Conservation (phyloP, 2,113 vertebrate genomes). For the Nerophis ophidion region DNA sequence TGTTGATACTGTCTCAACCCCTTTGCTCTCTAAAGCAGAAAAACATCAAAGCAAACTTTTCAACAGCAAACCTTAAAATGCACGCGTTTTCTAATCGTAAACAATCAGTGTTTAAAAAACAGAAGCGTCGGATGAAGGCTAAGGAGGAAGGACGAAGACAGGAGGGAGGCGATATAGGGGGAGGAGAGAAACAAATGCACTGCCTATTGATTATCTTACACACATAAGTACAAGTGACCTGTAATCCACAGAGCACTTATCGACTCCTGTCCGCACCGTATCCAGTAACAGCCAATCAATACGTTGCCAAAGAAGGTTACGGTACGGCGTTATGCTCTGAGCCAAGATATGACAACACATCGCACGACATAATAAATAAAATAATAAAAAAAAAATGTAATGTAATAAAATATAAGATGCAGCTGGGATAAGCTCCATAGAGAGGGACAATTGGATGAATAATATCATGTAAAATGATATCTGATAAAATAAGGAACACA, state of each 20-base stretch:
- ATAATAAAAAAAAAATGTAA: neutral
- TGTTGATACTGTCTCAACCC: too few relatives aligned
- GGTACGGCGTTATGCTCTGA: slow-evolving; percentile 53
- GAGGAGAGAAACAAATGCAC: slow-evolving; percentile 67
- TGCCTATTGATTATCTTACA: slow-evolving; percentile 80
- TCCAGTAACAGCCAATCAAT: slow-evolving; percentile 76
- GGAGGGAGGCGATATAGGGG: slow-evolving; percentile 20
- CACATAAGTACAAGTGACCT: slow-evolving; percentile 78
- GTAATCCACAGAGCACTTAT: slow-evolving; percentile 79
- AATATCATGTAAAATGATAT: too few relatives aligned
- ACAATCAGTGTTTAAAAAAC: too few relatives aligned
- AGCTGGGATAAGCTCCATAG: too few relatives aligned
- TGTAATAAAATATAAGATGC: neutral
- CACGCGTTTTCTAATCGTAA: too few relatives aligned
- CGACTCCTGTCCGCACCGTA: slow-evolving; percentile 73
- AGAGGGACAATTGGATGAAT: too few relatives aligned
- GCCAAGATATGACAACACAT: slow-evolving; percentile 40
- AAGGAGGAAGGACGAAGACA: slow-evolving; percentile 17
- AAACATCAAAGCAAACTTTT: too few relatives aligned
- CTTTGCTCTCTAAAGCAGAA: too few relatives aligned
- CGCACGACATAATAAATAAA: neutral
- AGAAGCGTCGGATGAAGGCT: slow-evolving; percentile 39
- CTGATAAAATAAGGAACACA: too few relatives aligned
- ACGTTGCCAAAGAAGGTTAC: slow-evolving; percentile 69
- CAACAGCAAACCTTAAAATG: too few relatives aligned